A percentile compares a stretch with the other conserved stretches of the same genome.
Conservation (phyloP, 2,888 invertebrate species). For the Zootermopsis nevadensis region DNA sequence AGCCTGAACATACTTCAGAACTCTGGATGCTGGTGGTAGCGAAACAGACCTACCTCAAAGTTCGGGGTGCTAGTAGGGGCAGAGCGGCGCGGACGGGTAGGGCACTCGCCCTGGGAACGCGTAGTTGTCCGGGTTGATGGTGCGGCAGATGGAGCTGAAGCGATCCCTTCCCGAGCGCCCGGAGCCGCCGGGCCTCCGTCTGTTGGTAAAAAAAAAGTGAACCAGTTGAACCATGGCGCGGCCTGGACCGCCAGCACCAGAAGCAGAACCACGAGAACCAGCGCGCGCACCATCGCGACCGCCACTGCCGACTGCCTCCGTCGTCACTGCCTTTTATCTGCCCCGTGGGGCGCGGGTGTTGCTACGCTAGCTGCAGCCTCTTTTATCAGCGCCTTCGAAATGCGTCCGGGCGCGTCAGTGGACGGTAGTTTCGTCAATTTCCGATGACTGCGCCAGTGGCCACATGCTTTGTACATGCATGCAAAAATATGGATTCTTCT, state of each 20-base stretch:
- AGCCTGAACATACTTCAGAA: too few species aligned
- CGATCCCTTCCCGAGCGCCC: slow-evolving; percentile 61
- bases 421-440: too few species aligned
- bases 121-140: slow-evolving; percentile 71
- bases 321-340: not conserved
- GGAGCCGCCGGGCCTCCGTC: not conserved
- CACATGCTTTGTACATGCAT: too few species aligned
- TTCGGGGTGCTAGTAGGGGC: slow-evolving; percentile 63
- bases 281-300: not conserved
- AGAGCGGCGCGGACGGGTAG: slow-evolving; percentile 71
- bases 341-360: too few species aligned
- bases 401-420: too few species aligned
- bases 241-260: not conserved
- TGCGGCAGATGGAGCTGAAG: slow-evolving; percentile 77
- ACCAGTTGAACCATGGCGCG: slow-evolving; percentile 14
- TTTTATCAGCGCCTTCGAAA: too few species aligned
- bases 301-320: not conserved
- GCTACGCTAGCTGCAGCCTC: too few species aligned
- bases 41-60: too few species aligned
- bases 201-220: not conserved
- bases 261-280: not conserved
- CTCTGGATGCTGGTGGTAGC: too few species aligned
- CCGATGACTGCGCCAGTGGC: too few species aligned
- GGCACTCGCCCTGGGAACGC: slow-evolving; percentile 69
- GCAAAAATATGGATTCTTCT: too few species aligned